Percentiles rank a stretch among this genome's conserved stretches.
These are phyloP conservation scores for Falco rusticolus DNA, from an alignment of 2,797 vertebrate species.

Conservation along the genomic window DNA sequence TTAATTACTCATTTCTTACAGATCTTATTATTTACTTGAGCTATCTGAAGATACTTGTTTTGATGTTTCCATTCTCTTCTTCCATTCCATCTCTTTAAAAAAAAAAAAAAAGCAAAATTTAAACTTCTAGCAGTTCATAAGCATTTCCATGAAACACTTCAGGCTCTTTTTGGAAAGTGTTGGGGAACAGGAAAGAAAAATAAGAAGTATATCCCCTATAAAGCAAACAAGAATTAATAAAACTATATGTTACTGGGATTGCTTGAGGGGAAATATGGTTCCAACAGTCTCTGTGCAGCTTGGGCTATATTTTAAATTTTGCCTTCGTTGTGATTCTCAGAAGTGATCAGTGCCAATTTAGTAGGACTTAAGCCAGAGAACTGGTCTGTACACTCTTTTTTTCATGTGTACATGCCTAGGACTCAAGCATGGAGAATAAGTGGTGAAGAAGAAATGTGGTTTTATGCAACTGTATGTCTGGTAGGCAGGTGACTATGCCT, in stretches of 20 bases:
- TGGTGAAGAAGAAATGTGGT: neutral
- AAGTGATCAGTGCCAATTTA: neutral
- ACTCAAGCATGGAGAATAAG: neutral
- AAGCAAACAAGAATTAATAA: neutral
- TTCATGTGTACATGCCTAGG: fast-evolving
- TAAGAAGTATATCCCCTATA: neutral
- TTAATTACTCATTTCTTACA: neutral
- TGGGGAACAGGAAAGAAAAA: neutral
- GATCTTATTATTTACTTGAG: neutral
- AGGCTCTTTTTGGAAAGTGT: neutral
- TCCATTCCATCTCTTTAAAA: neutral
- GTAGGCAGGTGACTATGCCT: neutral
- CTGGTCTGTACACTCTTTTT: neutral
- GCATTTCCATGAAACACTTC: neutral
- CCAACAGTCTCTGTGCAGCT: too few species aligned
- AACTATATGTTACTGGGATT: neutral
- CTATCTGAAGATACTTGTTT: neutral
- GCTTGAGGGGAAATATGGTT: neutral
- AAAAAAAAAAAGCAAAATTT: neutral
- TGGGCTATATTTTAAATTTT: neutral
- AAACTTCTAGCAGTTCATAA: neutral
- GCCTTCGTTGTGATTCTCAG: neutral
- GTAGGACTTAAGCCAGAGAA: neutral
- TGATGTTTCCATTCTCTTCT: neutral
- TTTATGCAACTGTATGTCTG: neutral